Percentiles rank a stretch among this genome's conserved stretches.
These are phyloP conservation scores for Motacilla alba DNA, from an alignment of 2,113 vertebrate genomes.

Conservation along the genomic window DNA sequence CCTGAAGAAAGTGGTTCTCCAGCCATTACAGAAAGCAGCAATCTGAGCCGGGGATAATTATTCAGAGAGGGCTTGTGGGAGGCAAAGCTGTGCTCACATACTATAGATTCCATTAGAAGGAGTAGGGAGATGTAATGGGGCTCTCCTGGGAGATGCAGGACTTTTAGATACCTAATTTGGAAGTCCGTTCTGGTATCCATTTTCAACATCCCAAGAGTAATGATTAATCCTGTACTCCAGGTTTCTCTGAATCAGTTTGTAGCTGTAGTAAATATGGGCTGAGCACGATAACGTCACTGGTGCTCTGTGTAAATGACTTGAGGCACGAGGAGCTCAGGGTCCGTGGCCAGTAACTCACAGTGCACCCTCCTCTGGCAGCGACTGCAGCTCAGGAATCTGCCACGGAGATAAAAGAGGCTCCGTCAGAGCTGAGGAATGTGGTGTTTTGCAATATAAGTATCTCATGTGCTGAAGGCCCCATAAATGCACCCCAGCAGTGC, in stretches of 20 bases:
- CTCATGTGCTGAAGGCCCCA: background rate
- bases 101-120: slow-evolving; percentile 54
- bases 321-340: slow-evolving; percentile 14
- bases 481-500: background rate
- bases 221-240: slow-evolving; percentile 47
- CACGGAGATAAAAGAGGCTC: slow-evolving; percentile 53
- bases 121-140: slow-evolving; percentile 29
- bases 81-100: background rate
- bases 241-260: slow-evolving; percentile 57
- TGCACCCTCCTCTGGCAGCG: slow-evolving; percentile 12
- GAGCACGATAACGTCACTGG: slow-evolving; percentile 4
- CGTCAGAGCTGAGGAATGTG: slow-evolving; percentile 33
- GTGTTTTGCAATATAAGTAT: slow-evolving; percentile 36
- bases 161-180: slow-evolving; percentile 61
- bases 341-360: background rate
- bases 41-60: slow-evolving; percentile 42
- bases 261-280: slow-evolving; percentile 53
- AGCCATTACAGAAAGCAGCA: slow-evolving; percentile 23
- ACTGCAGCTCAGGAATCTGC: background rate
- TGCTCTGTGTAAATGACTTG: slow-evolving; percentile 16
- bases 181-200: slow-evolving; percentile 62
- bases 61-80: slow-evolving; percentile 22
- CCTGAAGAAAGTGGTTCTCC: slow-evolving; percentile 38
- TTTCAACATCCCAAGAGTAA: slow-evolving; percentile 52
- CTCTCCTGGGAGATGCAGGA: slow-evolving; percentile 60